phyloP scores from a whole-genome alignment of 2,888 invertebrate species.

The Nysson spinosus region DNA sequence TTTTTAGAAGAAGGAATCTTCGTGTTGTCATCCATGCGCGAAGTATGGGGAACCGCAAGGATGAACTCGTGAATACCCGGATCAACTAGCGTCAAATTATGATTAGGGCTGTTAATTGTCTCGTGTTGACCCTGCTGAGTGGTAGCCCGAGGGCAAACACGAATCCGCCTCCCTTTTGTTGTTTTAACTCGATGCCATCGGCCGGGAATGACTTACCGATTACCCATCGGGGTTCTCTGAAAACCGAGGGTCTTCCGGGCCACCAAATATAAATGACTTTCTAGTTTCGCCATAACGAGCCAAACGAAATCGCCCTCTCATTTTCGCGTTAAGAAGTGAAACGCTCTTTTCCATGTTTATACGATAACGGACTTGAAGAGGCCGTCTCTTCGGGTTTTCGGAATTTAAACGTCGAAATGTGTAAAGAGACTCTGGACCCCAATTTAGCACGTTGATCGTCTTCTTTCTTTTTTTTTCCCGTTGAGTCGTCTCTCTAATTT shows the following conservation, averaged over 20 bases:
- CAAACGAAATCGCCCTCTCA: neutral
- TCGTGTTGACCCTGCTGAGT: conserved; percentile 71
- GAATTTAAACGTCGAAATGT: neutral
- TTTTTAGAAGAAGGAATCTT: neutral
- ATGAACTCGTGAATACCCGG: conserved; percentile 57
- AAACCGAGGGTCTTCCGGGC: conserved; percentile 39
- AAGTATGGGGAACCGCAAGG: conserved; percentile 25
- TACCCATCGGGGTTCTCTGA: conserved; percentile 53
- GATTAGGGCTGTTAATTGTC: conserved; percentile 70
- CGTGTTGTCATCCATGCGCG: neutral
- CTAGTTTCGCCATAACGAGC: conserved; percentile 37
- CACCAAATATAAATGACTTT: conserved; percentile 55
- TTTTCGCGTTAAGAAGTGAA: neutral
- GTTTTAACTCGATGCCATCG: conserved; percentile 64
- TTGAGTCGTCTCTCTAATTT: conserved; percentile 39
- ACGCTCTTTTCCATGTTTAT: neutral
- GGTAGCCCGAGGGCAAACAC: conserved; percentile 65
- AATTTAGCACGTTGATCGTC: conserved; percentile 13
- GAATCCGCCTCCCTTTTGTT: conserved; percentile 66
- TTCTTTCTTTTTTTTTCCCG: conserved; percentile 26
- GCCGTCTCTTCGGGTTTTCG: too few species aligned
- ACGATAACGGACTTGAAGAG: conserved; percentile 23
- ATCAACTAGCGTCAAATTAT: conserved; percentile 66
- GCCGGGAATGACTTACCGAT: conserved; percentile 66
- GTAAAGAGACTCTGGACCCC: neutral